phyloP scores from a whole-genome alignment of 1,140 invertebrate genomes.

The Leptonema lineaticorne region DNA sequence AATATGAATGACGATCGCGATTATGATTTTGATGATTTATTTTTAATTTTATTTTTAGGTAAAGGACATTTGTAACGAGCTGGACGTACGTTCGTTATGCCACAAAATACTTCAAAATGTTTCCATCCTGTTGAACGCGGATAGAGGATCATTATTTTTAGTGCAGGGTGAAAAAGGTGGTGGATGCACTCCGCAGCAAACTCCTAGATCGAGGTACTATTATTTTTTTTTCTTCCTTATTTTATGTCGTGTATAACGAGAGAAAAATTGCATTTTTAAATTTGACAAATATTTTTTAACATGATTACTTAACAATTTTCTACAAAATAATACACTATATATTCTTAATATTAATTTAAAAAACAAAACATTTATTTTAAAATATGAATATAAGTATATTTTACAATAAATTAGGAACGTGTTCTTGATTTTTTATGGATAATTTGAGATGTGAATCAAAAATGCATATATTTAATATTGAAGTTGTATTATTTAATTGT shows the following conservation, averaged over 20 bases:
- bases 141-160: slow-evolving; percentile 89
- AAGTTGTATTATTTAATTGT: no score
- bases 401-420: no score
- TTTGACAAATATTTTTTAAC: not conserved
- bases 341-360: no score
- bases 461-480: no score
- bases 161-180: slow-evolving; percentile 74
- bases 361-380: no score
- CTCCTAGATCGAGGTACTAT: slow-evolving; percentile 48
- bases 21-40: not conserved
- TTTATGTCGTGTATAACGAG: no score
- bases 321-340: no score
- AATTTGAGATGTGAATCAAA: no score
- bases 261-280: no score
- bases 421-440: no score
- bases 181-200: slow-evolving; percentile 49
- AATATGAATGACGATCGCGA: no score
- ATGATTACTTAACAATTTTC: no score
- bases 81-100: slow-evolving; percentile 89
- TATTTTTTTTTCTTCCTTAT: not conserved
- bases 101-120: slow-evolving; percentile 97
- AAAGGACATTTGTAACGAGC: slow-evolving; percentile 94
- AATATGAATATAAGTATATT: not conserved
- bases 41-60: slow-evolving; percentile 61
- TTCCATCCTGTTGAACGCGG: slow-evolving; percentile 86